These are phyloP conservation scores for Poeciliopsis infans DNA, from an alignment of 2,797 vertebrate species.

Conservation along the genomic window DNA sequence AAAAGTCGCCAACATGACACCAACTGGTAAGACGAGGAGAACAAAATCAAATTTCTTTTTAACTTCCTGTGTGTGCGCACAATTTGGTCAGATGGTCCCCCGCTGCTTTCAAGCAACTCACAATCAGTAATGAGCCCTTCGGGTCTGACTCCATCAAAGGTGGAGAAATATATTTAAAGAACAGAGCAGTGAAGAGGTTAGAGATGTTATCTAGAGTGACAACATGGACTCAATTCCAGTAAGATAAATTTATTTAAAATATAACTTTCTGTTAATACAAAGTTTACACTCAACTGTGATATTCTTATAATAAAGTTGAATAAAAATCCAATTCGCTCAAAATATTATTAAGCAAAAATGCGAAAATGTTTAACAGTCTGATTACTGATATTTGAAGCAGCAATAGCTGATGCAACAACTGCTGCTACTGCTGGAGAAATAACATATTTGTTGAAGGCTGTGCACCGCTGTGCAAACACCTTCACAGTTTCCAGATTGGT, in stretches of 20 bases:
- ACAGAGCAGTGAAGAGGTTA: conserved; percentile 6
- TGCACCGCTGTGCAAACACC: background rate
- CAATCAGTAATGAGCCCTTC: conserved; percentile 38
- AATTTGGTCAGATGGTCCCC: conserved; percentile 19
- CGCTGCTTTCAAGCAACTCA: conserved; percentile 26
- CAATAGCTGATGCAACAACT: background rate
- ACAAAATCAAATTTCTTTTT: conserved; percentile 39
- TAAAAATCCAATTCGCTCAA: background rate
- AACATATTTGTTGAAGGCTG: background rate
- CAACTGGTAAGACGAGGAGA: conserved; percentile 17
- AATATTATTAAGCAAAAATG: background rate
- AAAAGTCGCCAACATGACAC: conserved; percentile 14
- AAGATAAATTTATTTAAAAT: background rate
- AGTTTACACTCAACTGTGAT: background rate
- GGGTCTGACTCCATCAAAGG: conserved; percentile 16
- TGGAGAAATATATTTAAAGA: conserved; percentile 20
- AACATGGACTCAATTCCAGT: background rate
- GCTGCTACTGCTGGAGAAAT: background rate
- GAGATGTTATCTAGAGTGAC: conserved; percentile 9
- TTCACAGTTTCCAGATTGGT: background rate
- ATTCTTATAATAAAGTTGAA: background rate
- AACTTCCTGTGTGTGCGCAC: conserved; percentile 15
- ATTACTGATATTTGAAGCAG: background rate
- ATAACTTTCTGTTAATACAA: background rate
- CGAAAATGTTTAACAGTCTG: background rate